These are phyloP conservation scores for Opisthograptis luteolata DNA, from an alignment of 2,888 invertebrate species.

Conservation along the genomic window DNA sequence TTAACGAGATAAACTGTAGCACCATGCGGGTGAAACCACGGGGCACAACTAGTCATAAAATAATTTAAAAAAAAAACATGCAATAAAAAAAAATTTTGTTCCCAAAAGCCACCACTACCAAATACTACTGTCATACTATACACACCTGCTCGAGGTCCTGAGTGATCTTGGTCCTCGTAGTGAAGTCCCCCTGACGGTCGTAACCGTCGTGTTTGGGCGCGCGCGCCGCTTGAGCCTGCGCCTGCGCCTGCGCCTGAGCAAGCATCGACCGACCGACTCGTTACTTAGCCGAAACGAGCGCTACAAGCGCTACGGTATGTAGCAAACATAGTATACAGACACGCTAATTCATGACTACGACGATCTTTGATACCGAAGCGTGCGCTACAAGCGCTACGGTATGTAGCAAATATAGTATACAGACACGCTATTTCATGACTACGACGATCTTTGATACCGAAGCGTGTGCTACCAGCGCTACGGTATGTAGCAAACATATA, in stretches of 20 bases:
- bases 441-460: too few species aligned
- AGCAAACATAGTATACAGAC: too few species aligned
- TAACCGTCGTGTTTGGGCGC: constrained; percentile 84
- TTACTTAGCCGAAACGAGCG: not conserved
- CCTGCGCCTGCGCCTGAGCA: constrained; percentile 95
- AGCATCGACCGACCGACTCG: constrained; percentile 87
- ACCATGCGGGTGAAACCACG: too few species aligned
- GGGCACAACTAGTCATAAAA: too few species aligned
- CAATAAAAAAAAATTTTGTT: not conserved
- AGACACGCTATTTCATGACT: too few species aligned
- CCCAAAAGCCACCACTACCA: not conserved
- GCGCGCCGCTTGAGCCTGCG: constrained; percentile 63
- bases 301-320: not conserved
- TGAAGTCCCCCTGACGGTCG: constrained; percentile 93
- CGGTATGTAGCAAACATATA: not conserved
- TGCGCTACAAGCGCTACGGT: not conserved
- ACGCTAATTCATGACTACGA: too few species aligned
- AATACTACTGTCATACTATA: not conserved
- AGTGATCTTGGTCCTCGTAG: constrained; percentile 95
- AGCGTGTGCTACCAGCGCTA: not conserved
- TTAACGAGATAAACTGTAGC: too few species aligned
- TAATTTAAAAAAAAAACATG: not conserved
- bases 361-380: not conserved
- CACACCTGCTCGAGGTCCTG: constrained; percentile 95
- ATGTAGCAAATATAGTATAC: too few species aligned